phyloP scores from a whole-genome alignment of 2,888 invertebrate species.

The Lepidonotus clava region DNA sequence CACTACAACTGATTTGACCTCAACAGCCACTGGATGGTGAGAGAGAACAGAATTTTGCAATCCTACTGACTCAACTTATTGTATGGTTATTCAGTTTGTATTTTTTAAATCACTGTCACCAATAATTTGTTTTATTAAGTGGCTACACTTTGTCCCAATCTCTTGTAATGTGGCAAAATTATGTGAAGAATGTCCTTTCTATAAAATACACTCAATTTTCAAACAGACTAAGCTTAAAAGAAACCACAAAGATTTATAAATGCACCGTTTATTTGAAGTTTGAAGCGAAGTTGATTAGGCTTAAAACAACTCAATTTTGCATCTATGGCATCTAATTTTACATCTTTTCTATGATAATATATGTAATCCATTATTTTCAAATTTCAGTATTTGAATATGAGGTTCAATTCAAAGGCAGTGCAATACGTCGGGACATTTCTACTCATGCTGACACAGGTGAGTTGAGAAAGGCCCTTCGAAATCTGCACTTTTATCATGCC shows the following conservation, averaged over 20 bases:
- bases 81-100: not conserved
- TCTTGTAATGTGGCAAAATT: not conserved
- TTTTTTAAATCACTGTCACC: not conserved
- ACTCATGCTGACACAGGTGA: constrained; percentile 22
- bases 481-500: not conserved
- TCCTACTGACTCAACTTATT: not conserved
- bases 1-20: not conserved
- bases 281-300: too few species aligned
- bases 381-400: constrained; percentile 33
- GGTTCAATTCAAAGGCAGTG: constrained; percentile 26
- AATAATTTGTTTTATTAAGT: not conserved
- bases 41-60: not conserved
- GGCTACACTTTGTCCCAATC: too few species aligned
- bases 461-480: not conserved
- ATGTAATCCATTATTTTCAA: not conserved
- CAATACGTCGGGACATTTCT: not conserved
- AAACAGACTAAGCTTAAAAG: too few species aligned
- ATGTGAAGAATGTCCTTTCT: too few species aligned
- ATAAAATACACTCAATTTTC: too few species aligned
- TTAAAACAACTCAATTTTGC: too few species aligned
- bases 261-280: too few species aligned
- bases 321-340: too few species aligned
- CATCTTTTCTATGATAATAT: too few species aligned
- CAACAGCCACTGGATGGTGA: not conserved
- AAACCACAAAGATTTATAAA: too few species aligned